phyloP scores from a whole-genome alignment of 2,113 vertebrate genomes.

The Chaetops frenatus region DNA sequence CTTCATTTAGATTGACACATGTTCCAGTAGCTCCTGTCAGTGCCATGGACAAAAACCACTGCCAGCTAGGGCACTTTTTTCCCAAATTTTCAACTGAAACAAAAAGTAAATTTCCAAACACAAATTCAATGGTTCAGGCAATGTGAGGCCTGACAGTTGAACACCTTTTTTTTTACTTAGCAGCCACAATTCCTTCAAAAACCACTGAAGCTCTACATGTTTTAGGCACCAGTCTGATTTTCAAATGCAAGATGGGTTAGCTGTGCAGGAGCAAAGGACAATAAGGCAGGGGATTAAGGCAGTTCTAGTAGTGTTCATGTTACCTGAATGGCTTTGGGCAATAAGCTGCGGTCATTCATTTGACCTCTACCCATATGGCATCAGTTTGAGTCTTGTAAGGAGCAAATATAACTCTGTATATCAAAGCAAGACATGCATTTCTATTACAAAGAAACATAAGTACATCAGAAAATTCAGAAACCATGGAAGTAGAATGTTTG shows the following conservation, averaged over 20 bases:
- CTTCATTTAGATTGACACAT: not conserved
- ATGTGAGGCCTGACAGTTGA: not conserved
- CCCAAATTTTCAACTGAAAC: not conserved
- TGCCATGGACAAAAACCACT: not conserved
- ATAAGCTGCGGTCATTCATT: not conserved
- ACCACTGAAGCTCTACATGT: not conserved
- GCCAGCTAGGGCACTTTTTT: not conserved
- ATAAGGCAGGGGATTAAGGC: not conserved
- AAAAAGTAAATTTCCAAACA: not conserved
- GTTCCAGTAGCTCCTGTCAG: not conserved
- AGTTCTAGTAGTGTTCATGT: not conserved
- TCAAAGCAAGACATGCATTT: not conserved
- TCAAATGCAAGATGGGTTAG: not conserved
- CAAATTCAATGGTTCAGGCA: not conserved
- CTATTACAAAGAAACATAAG: not conserved
- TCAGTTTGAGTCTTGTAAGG: constrained; percentile 30
- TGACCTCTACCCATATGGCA: constrained; percentile 33
- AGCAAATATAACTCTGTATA: not conserved
- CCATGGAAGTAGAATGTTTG: not conserved
- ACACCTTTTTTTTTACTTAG: not conserved
- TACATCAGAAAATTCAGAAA: not conserved
- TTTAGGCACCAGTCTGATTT: not conserved
- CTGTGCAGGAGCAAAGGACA: not conserved
- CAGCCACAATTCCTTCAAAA: not conserved
- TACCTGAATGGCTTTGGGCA: constrained; percentile 19